Evolutionary conservation across 2,888 invertebrate genomes (phyloP), one percentile per base, ranked within the genome.

Genomic region (Nysson spinosus): DNA sequence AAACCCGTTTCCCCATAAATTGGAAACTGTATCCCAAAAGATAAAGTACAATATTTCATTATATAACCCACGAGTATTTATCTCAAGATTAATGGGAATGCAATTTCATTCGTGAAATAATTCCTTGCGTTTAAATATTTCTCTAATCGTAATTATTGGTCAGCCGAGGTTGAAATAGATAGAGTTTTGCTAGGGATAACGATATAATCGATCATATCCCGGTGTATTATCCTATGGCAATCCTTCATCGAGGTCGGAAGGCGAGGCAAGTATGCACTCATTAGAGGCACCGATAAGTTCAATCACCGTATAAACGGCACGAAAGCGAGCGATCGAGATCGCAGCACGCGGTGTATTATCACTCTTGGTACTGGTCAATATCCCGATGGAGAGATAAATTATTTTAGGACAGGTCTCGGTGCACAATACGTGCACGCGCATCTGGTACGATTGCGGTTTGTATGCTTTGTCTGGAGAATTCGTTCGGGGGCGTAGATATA

Each of bases 401-500:
- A 76, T 76, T 75, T 76, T 73, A 66, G 73, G 61, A 58, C 55
- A 42, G 47, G 28, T 56, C 57, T 40, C 50, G 57, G 46, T 30
- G 47, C 57, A 72, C 69, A 69, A 75, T 69, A 69, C 65, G 58
- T 56, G 63, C 62, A 63, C 65, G 56, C 64, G 62, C 72, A 75
- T 72, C 76, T 70, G 67, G 63, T 57, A 61, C 70, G 77, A 76
- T 75, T 76, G 75, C 78, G 68, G 66, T 75, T 78, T 60, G 72
- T 70, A 46, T 22, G 77, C 77, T 76, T 76, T 76, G 76, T 76
- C 76, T 67, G 66, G 74, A 77, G 77, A 77, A 78, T 75, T 72
- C 68, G 70, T 72, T 75, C 68, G 75, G 77, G 75, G 70, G 75
- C 78, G 77, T 78, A 75, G 75, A 77, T 77, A 77, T 71, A 77